Base-by-base conservation (phyloP, 2,113 vertebrate species). In the Ptychochromis oligacanthus region DNA sequence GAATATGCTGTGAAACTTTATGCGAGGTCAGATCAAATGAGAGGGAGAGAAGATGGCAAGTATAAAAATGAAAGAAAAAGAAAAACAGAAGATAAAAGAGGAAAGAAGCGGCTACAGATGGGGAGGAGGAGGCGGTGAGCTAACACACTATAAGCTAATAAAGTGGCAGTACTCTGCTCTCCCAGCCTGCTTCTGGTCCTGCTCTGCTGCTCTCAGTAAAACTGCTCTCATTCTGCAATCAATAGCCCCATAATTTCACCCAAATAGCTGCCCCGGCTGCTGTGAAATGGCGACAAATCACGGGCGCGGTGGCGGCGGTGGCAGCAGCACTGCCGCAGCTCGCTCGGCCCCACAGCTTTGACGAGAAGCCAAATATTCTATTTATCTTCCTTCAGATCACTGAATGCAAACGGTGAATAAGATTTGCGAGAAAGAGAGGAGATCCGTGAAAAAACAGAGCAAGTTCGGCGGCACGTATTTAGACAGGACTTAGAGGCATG, bases 231-330 rank as follows among this genome's bases (percentile, higher is more conserved):
- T 94, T 90, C 94, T 95, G 84, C 95, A 96, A 97, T 97, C 96
- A 95, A 97, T 97, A 96, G 90, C 91, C 89, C 95, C 95, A 96
- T 97, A 95, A 96, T 97, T 96, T 96, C 96, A 95, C 91, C 90
- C 93, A 96, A 96, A 97, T 96, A 95, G 96, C 95, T 93, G 94
- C 95, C 84, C 91, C 93, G 95, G 91, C 92, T 94, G 91, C 95
- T 93, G 93, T 95, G 96, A 95, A 96, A 89, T 90, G 91, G 91
- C 88, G 91, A 96, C 95, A 96, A 95, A 96, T 95, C 96, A 96
- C 22, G 15, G 55, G 81, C 17, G 57, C 79, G 74, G 82, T 52
- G 17, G 84, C 28, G 10, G 34, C 24, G 17, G 55, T 4, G 55
- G 62, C 77, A 62, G 77, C 56, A 40, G 77, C 59, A 18, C 36